Conservation (phyloP, 2,888 invertebrate genomes). For the Chironomus riparius region DNA sequence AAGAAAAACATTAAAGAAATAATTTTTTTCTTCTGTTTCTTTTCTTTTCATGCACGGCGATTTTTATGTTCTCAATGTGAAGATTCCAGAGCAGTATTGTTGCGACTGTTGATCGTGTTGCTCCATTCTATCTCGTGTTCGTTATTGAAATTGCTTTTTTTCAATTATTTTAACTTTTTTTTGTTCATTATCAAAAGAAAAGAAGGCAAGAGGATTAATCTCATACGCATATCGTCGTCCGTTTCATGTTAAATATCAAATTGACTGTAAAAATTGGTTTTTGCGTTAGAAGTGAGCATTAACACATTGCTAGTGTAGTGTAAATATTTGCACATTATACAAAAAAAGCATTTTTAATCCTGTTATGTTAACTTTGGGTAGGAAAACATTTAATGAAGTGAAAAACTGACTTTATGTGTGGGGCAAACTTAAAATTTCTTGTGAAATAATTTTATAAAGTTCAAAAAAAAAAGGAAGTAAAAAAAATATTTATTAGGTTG, state of each 20-base stretch:
- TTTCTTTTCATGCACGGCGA: neutral
- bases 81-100: constrained; percentile 14
- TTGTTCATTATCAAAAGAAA: neutral
- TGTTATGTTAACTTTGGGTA: neutral
- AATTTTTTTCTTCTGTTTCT: neutral
- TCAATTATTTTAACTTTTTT: neutral
- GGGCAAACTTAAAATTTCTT: no score
- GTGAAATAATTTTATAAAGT: no score
- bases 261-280: neutral
- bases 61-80: neutral
- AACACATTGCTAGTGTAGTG: neutral
- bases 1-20: neutral
- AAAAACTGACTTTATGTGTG: no score
- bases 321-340: neutral
- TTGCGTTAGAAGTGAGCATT: constrained; percentile 4
- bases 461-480: no score
- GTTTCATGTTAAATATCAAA: neutral
- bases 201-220: neutral
- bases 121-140: neutral
- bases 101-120: constrained; percentile 16
- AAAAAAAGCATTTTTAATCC: neutral
- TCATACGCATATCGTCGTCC: neutral
- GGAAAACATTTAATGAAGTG: neutral
- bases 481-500: no score
- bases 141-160: neutral